phyloP scores from a whole-genome alignment of 2,888 invertebrate genomes.

The Electrophaes corylata region DNA sequence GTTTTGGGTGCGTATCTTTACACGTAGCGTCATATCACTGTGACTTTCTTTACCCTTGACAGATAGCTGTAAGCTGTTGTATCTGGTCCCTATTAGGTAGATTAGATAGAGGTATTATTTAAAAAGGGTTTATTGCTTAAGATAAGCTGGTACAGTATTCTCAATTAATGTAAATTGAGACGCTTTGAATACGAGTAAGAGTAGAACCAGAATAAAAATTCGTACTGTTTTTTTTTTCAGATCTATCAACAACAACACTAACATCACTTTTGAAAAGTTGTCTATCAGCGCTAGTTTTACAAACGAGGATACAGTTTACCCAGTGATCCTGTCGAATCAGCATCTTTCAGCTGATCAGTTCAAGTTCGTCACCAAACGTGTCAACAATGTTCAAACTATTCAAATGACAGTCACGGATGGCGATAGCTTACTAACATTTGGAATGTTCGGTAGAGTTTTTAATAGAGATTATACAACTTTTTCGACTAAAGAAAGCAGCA shows the following conservation, averaged over 20 bases:
- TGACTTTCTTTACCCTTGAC: too few species aligned
- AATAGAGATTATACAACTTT: constrained; percentile 50
- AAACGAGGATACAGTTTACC: constrained; percentile 49
- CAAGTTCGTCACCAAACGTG: constrained; percentile 41
- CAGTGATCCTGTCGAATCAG: constrained; percentile 53
- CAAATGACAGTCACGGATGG: constrained; percentile 47
- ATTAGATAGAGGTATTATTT: too few species aligned
- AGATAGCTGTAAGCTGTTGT: too few species aligned
- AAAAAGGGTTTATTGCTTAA: too few species aligned
- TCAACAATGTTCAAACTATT: constrained; percentile 44
- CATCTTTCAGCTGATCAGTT: constrained; percentile 45
- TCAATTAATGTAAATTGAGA: too few species aligned
- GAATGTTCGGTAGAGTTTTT: constrained; percentile 62
- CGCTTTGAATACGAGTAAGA: too few species aligned
- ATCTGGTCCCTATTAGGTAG: too few species aligned
- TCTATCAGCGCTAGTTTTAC: constrained; percentile 59
- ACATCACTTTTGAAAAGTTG: constrained; percentile 57
- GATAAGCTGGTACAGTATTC: too few species aligned
- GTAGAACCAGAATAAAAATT: not conserved
- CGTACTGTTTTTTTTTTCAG: constrained; percentile 58
- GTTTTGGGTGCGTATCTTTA: constrained; percentile 48
- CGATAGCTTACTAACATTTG: constrained; percentile 54
- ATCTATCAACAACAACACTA: constrained; percentile 50
- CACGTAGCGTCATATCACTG: not conserved
- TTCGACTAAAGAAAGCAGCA: constrained; percentile 35